Percentiles rank a stretch among this genome's conserved stretches.
phyloP scores from a whole-genome alignment of 2,888 invertebrate species.

The Glaucopsyche alexis region DNA sequence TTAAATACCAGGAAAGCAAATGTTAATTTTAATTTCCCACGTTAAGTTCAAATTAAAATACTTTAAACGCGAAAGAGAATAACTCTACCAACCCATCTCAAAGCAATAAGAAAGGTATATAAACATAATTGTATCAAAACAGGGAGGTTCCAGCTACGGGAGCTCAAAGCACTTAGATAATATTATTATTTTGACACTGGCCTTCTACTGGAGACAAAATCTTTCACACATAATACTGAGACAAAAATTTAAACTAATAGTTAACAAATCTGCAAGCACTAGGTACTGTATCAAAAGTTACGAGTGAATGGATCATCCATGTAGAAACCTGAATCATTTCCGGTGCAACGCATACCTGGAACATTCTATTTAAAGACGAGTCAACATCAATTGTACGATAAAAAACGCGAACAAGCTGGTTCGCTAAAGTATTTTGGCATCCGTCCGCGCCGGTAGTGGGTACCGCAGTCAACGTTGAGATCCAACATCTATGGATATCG shows the following conservation, averaged over 20 bases:
- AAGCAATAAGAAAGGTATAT: not conserved
- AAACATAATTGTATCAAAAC: not conserved
- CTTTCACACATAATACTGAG: no score
- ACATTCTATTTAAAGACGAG: not conserved
- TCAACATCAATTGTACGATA: not conserved
- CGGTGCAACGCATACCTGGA: conserved; percentile 5
- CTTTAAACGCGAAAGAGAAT: not conserved
- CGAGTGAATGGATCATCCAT: not conserved
- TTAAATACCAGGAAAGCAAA: not conserved
- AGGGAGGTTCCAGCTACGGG: no score
- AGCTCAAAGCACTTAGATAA: no score
- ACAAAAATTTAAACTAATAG: no score
- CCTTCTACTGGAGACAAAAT: no score
- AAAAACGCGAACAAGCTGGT: conserved; percentile 10
- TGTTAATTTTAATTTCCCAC: not conserved
- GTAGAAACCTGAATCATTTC: not conserved
- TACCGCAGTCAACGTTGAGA: not conserved
- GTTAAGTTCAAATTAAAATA: not conserved
- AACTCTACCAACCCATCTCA: not conserved
- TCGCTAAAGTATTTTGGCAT: conserved; percentile 10
- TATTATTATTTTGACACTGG: no score
- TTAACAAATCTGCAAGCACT: no score
- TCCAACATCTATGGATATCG: not conserved
- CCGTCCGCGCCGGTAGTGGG: not conserved
- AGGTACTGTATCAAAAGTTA: not conserved